Percentiles rank a stretch among this genome's conserved stretches.
phyloP scores from a whole-genome alignment of 2,797 vertebrate species.

The Cyclura pinguis region DNA sequence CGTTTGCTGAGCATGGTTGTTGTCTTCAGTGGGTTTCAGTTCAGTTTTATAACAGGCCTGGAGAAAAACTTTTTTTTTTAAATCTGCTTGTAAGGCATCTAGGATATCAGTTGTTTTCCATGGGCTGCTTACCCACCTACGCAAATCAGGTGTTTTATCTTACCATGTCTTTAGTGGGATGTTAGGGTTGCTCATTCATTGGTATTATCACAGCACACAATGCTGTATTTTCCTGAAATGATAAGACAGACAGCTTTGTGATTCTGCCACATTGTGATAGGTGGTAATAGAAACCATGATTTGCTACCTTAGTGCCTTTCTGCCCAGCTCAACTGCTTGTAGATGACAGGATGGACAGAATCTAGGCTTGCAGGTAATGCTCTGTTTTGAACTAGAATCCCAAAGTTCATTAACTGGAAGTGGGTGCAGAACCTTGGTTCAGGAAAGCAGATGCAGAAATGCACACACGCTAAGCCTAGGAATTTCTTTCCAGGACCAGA shows the following conservation, averaged over 20 bases:
- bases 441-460: background rate
- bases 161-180: background rate
- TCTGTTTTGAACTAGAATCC: background rate
- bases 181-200: background rate
- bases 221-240: background rate
- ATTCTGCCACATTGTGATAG: background rate
- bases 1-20: background rate
- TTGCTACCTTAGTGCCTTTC: background rate
- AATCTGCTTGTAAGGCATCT: background rate
- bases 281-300: background rate
- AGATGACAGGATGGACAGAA: background rate
- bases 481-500: background rate
- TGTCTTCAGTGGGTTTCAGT: slow-evolving; percentile 23
- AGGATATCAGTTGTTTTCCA: slow-evolving; percentile 9
- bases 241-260: background rate
- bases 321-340: background rate
- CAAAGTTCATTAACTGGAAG: background rate
- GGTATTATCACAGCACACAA: background rate
- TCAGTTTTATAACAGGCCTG: slow-evolving; percentile 40
- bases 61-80: background rate
- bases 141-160: background rate
- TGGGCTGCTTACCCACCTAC: background rate
- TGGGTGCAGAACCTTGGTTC: background rate
- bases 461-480: background rate
- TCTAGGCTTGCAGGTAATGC: background rate